Base-by-base conservation (phyloP, 1,140 invertebrate genomes). In the Coptotermes formosanus region DNA sequence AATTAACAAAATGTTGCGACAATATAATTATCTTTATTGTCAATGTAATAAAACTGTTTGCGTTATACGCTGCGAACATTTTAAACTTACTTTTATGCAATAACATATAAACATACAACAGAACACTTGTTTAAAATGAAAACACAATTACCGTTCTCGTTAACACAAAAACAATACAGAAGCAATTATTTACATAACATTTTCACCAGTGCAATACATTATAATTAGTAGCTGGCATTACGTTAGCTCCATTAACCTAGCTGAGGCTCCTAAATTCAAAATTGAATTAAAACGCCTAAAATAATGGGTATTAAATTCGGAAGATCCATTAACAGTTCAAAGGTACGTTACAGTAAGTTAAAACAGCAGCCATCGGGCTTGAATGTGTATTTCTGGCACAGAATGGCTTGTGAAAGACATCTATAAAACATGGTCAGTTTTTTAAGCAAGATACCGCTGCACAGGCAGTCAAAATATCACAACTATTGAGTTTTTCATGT, bases 141-240 rank as follows among this genome's bases (percentile, higher is more conserved):
- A 25, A 75, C 64, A 75, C 64, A 75, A 75, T 25, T 75, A 25
- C 11, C 25, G 25, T 75, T 75, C n/a, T 30, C 9, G 30, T 30
- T 75, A 30, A 75, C 30, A 75, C 64, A 75, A 75, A 48, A 75
- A 75, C 64, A 75, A 75, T 75, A 75, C 64, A 75, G 64, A 9
- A 64, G 21, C 59, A 64, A 64, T 7, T 21, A 64, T 19, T 64
- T 23, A n/a, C 25, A 75, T 75, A 75, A 75, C 19, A n/a, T 30
- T 75, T 45, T 83, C 82, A 44, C 7, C 32, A 75, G n/a, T 14
- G n/a, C 64, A 75, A 3, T 30, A 30, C 64, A 30, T n/a, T 75
- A n/a, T 25, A 30, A 75, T 75, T 25, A 69, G 64, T 19, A n/a
- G 19, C 7, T 48, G n/a, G 16, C 64, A 30, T 55, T 75, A 75